phyloP scores from a whole-genome alignment of 1,140 invertebrate species.

The Myzus persicae region DNA sequence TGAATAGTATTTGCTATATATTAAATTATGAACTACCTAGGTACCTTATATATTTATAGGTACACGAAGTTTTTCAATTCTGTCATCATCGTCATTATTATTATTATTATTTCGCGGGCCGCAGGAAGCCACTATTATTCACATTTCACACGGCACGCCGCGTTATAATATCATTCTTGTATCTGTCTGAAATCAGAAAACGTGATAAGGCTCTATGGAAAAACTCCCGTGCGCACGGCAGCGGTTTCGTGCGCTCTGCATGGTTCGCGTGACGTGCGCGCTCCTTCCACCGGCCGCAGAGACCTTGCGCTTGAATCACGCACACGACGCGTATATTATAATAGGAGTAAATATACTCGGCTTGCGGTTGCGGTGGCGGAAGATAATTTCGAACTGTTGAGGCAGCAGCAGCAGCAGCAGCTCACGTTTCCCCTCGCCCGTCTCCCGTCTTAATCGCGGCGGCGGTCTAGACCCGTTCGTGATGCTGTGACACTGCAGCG shows the following conservation, averaged over 20 bases:
- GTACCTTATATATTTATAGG: not conserved
- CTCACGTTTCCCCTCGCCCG: constrained; percentile 21
- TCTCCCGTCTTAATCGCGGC: not conserved
- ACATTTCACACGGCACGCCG: not conserved
- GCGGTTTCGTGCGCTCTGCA: constrained; percentile 14
- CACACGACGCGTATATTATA: not conserved
- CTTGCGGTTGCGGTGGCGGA: not conserved
- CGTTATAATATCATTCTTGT: not conserved
- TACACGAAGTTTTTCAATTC: not conserved
- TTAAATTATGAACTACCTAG: too few species aligned
- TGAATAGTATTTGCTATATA: too few species aligned
- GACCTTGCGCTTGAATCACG: constrained; percentile 28
- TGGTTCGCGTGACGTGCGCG: not conserved
- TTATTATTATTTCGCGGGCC: not conserved
- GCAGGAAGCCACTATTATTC: not conserved
- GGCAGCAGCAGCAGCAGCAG: not conserved
- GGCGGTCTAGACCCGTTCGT: constrained; percentile 28
- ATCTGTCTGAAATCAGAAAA: constrained; percentile 31
- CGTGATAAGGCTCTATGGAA: constrained; percentile 6
- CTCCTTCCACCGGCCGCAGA: not conserved
- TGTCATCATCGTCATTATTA: not conserved
- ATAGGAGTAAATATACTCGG: not conserved
- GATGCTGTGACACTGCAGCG: constrained; percentile 40
- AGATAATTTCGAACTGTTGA: not conserved
- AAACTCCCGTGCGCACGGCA: constrained; percentile 56